Base-by-base conservation (phyloP, 1,140 invertebrate species). In the Helicoverpa armigera region DNA sequence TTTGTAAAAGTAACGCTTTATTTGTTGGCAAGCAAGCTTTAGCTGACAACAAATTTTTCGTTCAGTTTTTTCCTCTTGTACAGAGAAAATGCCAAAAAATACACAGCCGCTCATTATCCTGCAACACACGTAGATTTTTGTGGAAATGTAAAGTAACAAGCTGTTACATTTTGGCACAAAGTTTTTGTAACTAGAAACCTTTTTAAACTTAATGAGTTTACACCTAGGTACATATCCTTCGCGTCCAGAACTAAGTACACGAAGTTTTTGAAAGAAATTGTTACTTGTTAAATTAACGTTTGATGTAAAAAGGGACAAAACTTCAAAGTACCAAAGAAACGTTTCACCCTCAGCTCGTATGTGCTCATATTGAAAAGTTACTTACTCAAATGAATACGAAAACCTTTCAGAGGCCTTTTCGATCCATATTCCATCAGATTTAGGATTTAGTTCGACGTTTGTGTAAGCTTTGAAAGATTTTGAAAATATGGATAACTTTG, bases 361-460 rank as follows among this genome's bases (percentile, higher is more conserved):
- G 29, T 56, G n/a, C 31, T 35, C n/a, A 43, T 48, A 16, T 58
- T 12, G 14, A 16, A 74, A 74, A 74, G 72, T 74, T 74, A 74
- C 54, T 60, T 74, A 74, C 72, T 18, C 43, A 60, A 50, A 74
- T 60, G 72, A 74, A 43, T 50, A 16, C 58, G 29, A 58, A 75
- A 74, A 53, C 11, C 69, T 73, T 56, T 73, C 35, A 56, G 69
- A 72, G 51, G 69, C 51, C 48, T 61, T 58, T 80, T 73, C 69
- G 29, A 73, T 80, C 69, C 50, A 73, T 58, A 58, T 79, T 51
- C 78, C 78, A 60, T 65, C 51, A 60, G 60, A 65, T 79, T 58
- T 70, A 11, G 51, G 50, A 79, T 56, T 65, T 58, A 58, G 69
- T 72, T 54, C 43, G 16, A 31, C 51, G 65, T 72, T 69, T 69